Evolutionary conservation across 1,140 invertebrate genomes (phyloP), one percentile per base, ranked within the genome.

Genomic region (Danaus melanippus): DNA sequence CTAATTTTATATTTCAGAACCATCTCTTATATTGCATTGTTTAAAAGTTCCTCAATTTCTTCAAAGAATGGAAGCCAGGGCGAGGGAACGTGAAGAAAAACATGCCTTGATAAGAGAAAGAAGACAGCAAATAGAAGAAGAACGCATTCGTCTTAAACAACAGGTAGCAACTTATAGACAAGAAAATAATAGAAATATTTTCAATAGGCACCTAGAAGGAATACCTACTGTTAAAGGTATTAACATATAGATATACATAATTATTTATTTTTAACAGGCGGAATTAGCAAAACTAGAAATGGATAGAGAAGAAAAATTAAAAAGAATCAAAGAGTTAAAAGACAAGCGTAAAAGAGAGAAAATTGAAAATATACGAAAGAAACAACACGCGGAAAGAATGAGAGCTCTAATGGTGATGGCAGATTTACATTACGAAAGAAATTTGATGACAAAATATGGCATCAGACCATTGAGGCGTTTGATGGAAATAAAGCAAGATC

Each of bases 61-160:
- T 48, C 88, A 90, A 84, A 84, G 90, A 76, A 90, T 92, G 90
- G 90, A 92, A 62, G 84, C 90, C 50, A 83, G 90, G 60, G 91
- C 91, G 5, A 69, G 89, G 15, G 88, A 91, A 66, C 76, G 91
- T 8, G 89, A 89, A 66, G 84, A 90, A 65, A 89, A 89, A 60
- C 87, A 91, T 58, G 88, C 90, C 48, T 84, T 91, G 53, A 91
- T 91, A 39, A 75, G 88, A 49, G 90, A 91, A 74, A 77, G 90
- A 39, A 84, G 91, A 46, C 76, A 80, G 15, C 86, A 90, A 57
- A 88, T 90, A 32, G 91, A 92, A 62, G 88, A 91, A 55, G 88
- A 90, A 53, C 85, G 88, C 9, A 86, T 91, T 54, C 84, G 86
- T 53, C 62, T 89, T 32, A 88, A 90, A 61, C 83, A 89, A 66